Percentiles rank a stretch among this genome's conserved stretches.
These are phyloP conservation scores for Metopolophium dirhodum DNA, from an alignment of 1,140 invertebrate genomes.

Conservation along the genomic window DNA sequence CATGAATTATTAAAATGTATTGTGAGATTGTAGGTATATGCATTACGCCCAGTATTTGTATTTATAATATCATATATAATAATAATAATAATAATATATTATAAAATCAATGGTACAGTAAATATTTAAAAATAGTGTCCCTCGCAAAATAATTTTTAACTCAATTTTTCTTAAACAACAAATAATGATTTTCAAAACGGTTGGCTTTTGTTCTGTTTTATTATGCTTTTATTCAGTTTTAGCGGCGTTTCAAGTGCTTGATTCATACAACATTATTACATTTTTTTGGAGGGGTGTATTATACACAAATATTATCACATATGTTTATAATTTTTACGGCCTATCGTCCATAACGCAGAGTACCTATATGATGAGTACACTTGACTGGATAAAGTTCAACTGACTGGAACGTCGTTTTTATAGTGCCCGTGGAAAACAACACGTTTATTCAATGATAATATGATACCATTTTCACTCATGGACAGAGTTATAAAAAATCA, in stretches of 20 bases:
- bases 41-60: no score
- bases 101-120: not conserved
- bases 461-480: not conserved
- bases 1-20: not conserved
- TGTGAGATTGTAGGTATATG: not conserved
- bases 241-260: not conserved
- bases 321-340: not conserved
- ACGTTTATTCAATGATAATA: not conserved
- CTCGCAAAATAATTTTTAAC: not conserved
- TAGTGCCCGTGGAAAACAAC: not conserved
- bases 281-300: not conserved
- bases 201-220: not conserved
- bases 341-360: not conserved
- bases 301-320: not conserved
- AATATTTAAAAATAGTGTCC: not conserved
- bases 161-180: not conserved
- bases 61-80: no score
- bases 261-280: not conserved
- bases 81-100: no score
- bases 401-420: not conserved
- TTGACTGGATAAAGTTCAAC: not conserved
- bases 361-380: not conserved
- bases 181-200: not conserved
- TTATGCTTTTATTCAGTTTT: not conserved
- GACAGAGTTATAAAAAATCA: not conserved